Conservation (phyloP, 2,888 invertebrate genomes). For the Epicampocera succincta region DNA sequence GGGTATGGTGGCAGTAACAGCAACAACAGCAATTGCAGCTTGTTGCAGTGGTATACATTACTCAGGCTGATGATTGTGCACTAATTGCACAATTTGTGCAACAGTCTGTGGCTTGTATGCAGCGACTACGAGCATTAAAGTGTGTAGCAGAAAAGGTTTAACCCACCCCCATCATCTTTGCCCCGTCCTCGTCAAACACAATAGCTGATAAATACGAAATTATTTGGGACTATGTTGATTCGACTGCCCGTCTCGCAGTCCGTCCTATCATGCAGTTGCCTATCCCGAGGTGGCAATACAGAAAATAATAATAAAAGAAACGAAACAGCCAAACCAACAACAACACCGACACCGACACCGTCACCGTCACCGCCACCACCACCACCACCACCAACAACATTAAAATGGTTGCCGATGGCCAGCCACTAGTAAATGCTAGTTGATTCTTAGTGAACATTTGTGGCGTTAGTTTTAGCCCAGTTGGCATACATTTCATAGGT, state of each 20-base stretch:
- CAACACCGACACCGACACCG: too few species aligned
- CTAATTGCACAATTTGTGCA: constrained; percentile 71
- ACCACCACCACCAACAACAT: constrained; percentile 40
- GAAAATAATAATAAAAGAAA: constrained; percentile 25
- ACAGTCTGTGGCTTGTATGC: constrained; percentile 54
- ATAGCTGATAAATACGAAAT: constrained; percentile 53
- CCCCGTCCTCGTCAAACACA: neutral
- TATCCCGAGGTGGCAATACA: constrained; percentile 67
- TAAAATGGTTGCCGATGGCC: constrained; percentile 66
- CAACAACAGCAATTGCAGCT: constrained; percentile 12
- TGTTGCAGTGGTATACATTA: constrained; percentile 62
- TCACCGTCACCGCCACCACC: constrained; percentile 31
- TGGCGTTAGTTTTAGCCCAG: constrained; percentile 67
- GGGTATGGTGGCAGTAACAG: neutral
- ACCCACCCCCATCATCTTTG: constrained; percentile 42
- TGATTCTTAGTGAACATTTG: constrained; percentile 64
- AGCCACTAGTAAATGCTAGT: constrained; percentile 67
- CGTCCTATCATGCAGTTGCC: constrained; percentile 55
- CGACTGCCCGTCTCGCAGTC: constrained; percentile 23
- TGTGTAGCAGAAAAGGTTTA: constrained; percentile 67
- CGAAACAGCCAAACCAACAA: constrained; percentile 25
- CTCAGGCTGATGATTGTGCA: constrained; percentile 69
- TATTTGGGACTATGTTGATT: constrained; percentile 53
- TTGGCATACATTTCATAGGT: constrained; percentile 69
- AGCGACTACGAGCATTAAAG: constrained; percentile 44